Base-by-base conservation (phyloP, 2,888 invertebrate species). In the Drosophila vallismaia region DNA sequence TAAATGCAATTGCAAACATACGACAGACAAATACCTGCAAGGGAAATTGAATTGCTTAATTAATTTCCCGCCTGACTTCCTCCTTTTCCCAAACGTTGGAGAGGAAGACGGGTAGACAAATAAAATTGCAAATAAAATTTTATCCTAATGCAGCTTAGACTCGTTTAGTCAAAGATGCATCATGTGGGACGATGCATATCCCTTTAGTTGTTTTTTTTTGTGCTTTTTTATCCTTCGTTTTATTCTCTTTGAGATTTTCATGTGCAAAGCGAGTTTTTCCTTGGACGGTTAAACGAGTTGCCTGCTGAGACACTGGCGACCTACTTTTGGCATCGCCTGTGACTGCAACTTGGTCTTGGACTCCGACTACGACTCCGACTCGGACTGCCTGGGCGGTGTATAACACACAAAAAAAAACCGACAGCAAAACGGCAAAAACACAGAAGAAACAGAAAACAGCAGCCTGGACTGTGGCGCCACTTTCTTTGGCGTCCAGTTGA, bases 401-500 rank as follows among this genome's bases (percentile, higher is more conserved):
- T 26, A 24, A 12, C n/a, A 28, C 26, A 14, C n/a, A 14, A 8
- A 4, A 31, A 58, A 38, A 46, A 38, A 29, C 10, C 8, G 6
- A 2, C 9, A 19, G 4, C 9, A 19, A 31, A 48, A 31, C 9
- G 8, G 10, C 10, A 24, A 24, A 3, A 28, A 48, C 12, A 29
- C 28, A 14, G 67, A 51, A 33, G 53, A 49, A 62, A 58, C 66
- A 48, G 36, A 14, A 36, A 40, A 46, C 19, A 28, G 54, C 42
- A 40, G 60, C 51, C 38, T 51, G 40, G 44, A 51, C 24, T 29
- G 45, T 86, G 81, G 84, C 81, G 86, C 86, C 81, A 83, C 86
- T 86, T 81, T 82, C 87, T 86, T 85, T 79, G 82, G 87, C 84
- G 82, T 81, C 87, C 87, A 81, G 82, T 81, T 83, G 83, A 75